Evolutionary conservation across 2,888 invertebrate species (phyloP).

Genomic region (Anoplius nigerrimus): DNA sequence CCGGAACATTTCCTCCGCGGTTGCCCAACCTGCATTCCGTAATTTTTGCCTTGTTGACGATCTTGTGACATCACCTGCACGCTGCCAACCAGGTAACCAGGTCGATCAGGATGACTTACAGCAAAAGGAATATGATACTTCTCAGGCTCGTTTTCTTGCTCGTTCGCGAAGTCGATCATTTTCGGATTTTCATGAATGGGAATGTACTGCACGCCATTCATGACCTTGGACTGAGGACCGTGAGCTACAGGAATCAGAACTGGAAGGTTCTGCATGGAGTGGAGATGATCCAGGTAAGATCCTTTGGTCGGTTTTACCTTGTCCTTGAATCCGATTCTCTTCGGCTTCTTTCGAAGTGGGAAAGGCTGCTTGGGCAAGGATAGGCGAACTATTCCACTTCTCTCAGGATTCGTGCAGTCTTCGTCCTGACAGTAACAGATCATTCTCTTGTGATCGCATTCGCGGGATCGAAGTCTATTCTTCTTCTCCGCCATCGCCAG

Average conservation of each 20-base stretch:
- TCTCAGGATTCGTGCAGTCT: background rate
- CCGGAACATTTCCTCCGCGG: background rate
- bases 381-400: background rate
- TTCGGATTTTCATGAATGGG: background rate
- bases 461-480: too few species aligned
- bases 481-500: too few species aligned
- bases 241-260: background rate
- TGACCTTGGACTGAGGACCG: background rate
- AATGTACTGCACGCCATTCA: background rate
- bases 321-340: background rate
- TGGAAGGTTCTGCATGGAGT: background rate
- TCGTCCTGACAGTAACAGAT: constrained; percentile 15
- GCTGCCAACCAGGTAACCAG: too few species aligned
- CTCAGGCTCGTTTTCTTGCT: background rate
- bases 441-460: background rate
- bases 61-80: background rate
- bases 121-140: background rate
- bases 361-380: background rate
- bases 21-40: background rate
- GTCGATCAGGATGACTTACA: too few species aligned
- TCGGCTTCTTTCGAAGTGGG: background rate
- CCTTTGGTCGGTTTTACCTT: background rate
- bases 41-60: background rate
- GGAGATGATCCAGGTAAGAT: background rate
- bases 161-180: background rate